Evolutionary conservation across 2,113 vertebrate species (phyloP).

Genomic region (Zosterops japonicus): DNA sequence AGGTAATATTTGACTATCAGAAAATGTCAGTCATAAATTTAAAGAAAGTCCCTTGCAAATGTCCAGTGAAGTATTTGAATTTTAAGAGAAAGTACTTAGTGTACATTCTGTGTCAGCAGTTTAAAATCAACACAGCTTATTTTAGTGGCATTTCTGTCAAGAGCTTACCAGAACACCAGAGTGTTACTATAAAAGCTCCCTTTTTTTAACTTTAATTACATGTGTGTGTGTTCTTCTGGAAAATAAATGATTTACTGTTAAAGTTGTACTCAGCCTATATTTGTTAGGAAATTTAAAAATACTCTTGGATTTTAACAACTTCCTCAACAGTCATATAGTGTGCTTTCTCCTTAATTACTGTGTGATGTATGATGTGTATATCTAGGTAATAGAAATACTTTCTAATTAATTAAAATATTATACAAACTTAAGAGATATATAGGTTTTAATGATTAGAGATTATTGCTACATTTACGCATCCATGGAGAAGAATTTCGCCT

Average conservation of each 20-base stretch:
- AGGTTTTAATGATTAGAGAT: neutral
- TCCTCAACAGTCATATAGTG: neutral
- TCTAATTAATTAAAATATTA: neutral
- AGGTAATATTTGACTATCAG: neutral
- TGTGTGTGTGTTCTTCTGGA: neutral
- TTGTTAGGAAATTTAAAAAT: neutral
- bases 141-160: neutral
- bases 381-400: neutral
- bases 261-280: neutral
- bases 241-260: neutral
- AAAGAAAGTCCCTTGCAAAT: neutral
- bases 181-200: neutral
- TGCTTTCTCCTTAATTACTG: neutral
- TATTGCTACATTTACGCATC: neutral
- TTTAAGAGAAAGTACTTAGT: neutral
- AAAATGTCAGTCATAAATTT: neutral
- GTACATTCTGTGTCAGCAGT: neutral
- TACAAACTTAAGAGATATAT: neutral
- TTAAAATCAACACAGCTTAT: neutral
- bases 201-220: neutral
- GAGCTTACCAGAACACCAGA: neutral
- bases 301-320: neutral
- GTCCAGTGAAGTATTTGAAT: neutral
- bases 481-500: neutral
- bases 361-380: neutral